Evolutionary conservation across 2,888 invertebrate genomes (phyloP).

Genomic region (Oscheius myriophilus): DNA sequence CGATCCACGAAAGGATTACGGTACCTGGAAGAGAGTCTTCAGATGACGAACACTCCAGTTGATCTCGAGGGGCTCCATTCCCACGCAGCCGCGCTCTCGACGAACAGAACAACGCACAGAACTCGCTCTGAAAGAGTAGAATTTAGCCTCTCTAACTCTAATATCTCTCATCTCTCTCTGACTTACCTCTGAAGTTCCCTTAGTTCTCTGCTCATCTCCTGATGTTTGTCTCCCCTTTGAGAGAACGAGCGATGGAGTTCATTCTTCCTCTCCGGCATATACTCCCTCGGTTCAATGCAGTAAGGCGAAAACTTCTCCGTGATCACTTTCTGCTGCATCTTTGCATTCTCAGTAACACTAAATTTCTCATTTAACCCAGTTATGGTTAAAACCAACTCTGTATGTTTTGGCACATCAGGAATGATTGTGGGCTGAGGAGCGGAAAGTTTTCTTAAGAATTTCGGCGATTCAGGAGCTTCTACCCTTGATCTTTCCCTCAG

Average conservation of each 20-base stretch:
- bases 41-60: slow-evolving; percentile 67
- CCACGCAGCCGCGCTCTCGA: slow-evolving; percentile 39
- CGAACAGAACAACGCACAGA: slow-evolving; percentile 22
- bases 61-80: slow-evolving; percentile 64
- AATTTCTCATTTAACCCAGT: too few relatives aligned
- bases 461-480: slow-evolving; percentile 14
- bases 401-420: not conserved
- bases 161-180: not conserved
- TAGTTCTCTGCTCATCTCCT: not conserved
- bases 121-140: slow-evolving; percentile 5
- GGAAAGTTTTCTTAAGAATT: slow-evolving; percentile 1
- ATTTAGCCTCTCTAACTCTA: not conserved
- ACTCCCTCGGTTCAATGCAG: slow-evolving; percentile 26
- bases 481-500: slow-evolving; percentile 10
- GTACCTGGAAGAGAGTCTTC: slow-evolving; percentile 53
- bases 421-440: not conserved
- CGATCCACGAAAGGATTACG: not conserved
- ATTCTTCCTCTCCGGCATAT: slow-evolving; percentile 12
- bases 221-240: slow-evolving; percentile 32
- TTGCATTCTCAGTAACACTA: too few relatives aligned
- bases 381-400: too few relatives aligned
- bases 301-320: slow-evolving; percentile 21
- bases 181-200: slow-evolving; percentile 15
- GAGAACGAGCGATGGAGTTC: slow-evolving; percentile 47
- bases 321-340: slow-evolving; percentile 15